These are phyloP conservation scores for Cydia pomonella DNA, from an alignment of 1,140 invertebrate genomes.

Conservation along the genomic window DNA sequence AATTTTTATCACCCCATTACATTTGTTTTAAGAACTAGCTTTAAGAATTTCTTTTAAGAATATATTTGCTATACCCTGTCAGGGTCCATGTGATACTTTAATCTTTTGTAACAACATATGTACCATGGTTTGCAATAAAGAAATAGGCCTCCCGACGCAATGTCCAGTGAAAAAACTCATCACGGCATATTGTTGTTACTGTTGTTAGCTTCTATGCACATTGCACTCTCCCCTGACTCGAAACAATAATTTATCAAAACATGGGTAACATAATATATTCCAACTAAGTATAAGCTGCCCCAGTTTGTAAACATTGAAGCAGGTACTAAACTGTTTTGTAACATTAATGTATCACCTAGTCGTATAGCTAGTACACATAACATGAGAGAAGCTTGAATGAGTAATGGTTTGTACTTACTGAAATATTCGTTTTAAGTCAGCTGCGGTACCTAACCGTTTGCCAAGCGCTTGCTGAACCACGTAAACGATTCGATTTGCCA, in stretches of 20 bases:
- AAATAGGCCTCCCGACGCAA: not conserved
- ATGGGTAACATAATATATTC: not conserved
- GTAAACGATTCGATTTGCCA: conserved; percentile 58
- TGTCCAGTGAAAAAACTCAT: not conserved
- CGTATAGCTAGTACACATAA: conserved; percentile 18
- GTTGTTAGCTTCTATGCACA: not conserved
- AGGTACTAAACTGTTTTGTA: conserved; percentile 28
- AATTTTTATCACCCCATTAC: too few species aligned
- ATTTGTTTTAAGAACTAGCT: too few species aligned
- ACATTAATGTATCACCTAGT: conserved; percentile 15
- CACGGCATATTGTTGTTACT: not conserved
- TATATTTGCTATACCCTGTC: too few species aligned
- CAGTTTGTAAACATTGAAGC: conserved; percentile 21
- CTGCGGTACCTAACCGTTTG: conserved; percentile 42
- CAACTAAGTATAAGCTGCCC: not conserved
- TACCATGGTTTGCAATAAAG: too few species aligned
- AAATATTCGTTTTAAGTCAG: conserved; percentile 26
- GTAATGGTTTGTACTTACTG: conserved; percentile 5
- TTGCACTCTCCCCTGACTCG: not conserved
- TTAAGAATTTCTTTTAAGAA: too few species aligned
- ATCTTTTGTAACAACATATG: too few species aligned
- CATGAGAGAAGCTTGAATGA: conserved; percentile 20
- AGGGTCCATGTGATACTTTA: too few species aligned
- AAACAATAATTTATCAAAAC: not conserved
- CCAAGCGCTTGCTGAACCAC: conserved; percentile 41